Evolutionary conservation across 2,888 invertebrate genomes (phyloP).

Genomic region (Doris montereyensis): DNA sequence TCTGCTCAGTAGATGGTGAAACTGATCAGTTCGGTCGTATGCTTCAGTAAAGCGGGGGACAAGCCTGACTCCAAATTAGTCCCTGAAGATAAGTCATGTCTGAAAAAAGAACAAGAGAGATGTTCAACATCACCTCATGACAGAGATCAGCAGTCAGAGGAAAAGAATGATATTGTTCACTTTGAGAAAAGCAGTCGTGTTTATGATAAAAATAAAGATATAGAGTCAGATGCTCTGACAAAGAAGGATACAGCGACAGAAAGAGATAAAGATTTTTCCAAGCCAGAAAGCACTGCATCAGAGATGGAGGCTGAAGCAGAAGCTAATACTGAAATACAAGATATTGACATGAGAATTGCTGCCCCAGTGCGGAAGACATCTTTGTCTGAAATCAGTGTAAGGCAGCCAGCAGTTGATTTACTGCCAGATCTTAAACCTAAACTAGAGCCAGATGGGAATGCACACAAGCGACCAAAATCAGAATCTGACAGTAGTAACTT

Average conservation of each 20-base stretch:
- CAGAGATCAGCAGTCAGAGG: too few relatives aligned
- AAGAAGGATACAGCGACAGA: too few relatives aligned
- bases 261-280: too few relatives aligned
- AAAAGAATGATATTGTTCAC: neutral
- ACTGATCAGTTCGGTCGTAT: constrained; percentile 40
- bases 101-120: constrained; percentile 17
- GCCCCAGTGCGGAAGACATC: too few relatives aligned
- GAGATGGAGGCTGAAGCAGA: neutral
- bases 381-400: too few relatives aligned
- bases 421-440: too few relatives aligned
- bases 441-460: neutral
- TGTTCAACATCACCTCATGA: too few relatives aligned
- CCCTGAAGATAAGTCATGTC: constrained; percentile 26
- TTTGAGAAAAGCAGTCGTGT: too few relatives aligned
- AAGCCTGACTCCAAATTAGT: constrained; percentile 26
- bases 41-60: constrained; percentile 2
- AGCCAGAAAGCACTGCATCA: neutral
- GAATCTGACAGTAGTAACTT: neutral
- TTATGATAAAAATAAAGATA: too few relatives aligned
- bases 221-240: too few relatives aligned
- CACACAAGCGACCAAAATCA: neutral
- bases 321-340: neutral
- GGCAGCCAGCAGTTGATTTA: too few relatives aligned
- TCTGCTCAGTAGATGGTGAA: constrained; percentile 32
- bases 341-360: neutral